A percentile compares a stretch with the other conserved stretches of the same genome.
These are phyloP conservation scores for Drosophila kanapiae DNA, from an alignment of 1,140 invertebrate species.

Conservation along the genomic window DNA sequence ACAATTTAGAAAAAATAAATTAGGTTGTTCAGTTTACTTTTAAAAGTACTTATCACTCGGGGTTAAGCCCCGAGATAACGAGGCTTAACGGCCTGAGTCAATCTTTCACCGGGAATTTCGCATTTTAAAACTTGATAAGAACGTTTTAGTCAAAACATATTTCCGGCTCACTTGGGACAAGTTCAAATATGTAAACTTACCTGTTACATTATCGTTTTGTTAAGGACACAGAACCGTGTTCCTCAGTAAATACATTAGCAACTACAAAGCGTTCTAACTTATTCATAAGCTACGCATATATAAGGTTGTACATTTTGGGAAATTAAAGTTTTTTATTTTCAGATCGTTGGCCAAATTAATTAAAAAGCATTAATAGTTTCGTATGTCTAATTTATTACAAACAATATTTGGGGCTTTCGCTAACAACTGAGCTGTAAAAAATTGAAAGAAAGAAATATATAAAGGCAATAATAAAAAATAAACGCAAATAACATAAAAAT, in stretches of 20 bases:
- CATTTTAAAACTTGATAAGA: not conserved
- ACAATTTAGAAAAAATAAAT: slow-evolving; percentile 1
- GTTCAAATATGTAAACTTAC: slow-evolving; percentile 34
- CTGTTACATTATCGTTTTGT: not conserved
- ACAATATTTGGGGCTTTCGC: slow-evolving; percentile 53
- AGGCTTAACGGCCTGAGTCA: not conserved
- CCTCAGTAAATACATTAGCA: slow-evolving; percentile 17
- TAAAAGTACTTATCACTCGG: slow-evolving; percentile 53
- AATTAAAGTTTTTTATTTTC: slow-evolving; percentile 37
- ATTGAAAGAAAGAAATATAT: slow-evolving; percentile 45
- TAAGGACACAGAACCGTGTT: not conserved
- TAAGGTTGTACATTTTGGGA: slow-evolving; percentile 31
- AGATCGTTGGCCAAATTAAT: slow-evolving; percentile 38
- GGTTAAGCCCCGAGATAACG: slow-evolving; percentile 24
- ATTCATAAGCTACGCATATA: slow-evolving; percentile 25
- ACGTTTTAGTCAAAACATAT: not conserved
- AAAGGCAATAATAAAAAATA: slow-evolving; percentile 57
- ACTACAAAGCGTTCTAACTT: slow-evolving; percentile 57
- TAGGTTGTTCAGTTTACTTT: not conserved
- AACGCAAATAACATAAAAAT: slow-evolving; percentile 58
- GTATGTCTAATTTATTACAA: slow-evolving; percentile 78
- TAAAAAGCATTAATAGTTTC: slow-evolving; percentile 58
- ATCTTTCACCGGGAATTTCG: not conserved
- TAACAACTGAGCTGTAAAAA: slow-evolving; percentile 82
- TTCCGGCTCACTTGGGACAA: not conserved